Evolutionary conservation across 2,113 vertebrate species (phyloP).

Genomic region (Orthonyx spaldingii): DNA sequence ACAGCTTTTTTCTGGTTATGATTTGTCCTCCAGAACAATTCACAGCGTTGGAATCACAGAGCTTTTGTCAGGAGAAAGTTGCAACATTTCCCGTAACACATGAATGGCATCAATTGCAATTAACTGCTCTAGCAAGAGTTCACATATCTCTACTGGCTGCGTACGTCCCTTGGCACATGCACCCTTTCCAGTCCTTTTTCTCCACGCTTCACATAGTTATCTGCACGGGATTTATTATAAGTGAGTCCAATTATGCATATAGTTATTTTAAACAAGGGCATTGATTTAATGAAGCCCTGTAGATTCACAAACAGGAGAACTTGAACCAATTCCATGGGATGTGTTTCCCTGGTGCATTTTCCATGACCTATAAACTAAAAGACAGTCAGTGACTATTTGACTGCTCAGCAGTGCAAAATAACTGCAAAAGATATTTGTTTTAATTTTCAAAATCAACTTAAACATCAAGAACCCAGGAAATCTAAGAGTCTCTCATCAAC

Average conservation of each 20-base stretch:
- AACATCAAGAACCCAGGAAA: not conserved
- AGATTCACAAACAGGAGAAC: not conserved
- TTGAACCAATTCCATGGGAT: not conserved
- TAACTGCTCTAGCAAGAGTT: not conserved
- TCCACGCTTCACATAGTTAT: not conserved
- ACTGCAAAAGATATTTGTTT: not conserved
- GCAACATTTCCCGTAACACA: not conserved
- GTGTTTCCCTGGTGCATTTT: not conserved
- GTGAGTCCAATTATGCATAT: not conserved
- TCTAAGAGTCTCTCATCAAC: not conserved
- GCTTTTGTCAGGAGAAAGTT: not conserved
- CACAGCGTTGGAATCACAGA: fast-evolving
- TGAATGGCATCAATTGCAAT: not conserved
- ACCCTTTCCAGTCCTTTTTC: not conserved
- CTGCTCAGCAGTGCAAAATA: not conserved
- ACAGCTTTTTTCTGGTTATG: not conserved
- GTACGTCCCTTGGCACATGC: fast-evolving
- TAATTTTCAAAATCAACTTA: not conserved
- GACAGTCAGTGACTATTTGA: not conserved
- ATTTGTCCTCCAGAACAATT: not conserved
- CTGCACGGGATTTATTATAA: not conserved
- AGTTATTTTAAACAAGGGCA: not conserved
- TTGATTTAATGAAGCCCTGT: not conserved
- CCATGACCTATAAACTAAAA: not conserved
- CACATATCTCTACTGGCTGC: not conserved